Evolutionary conservation across 2,797 vertebrate species (phyloP).

Genomic region (Psittacula derbiana): DNA sequence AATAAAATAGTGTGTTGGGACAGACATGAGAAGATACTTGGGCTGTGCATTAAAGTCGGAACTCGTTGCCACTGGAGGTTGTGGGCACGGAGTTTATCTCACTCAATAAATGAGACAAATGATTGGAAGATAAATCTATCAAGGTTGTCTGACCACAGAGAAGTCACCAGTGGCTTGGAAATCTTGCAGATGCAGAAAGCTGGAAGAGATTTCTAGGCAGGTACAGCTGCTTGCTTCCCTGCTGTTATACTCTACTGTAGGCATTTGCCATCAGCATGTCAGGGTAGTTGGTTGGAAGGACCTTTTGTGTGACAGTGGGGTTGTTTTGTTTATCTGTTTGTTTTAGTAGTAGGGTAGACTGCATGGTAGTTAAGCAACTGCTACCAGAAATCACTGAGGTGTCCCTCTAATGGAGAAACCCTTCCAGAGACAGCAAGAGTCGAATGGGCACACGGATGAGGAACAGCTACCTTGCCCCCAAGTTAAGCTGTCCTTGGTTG

Average conservation of each 20-base stretch:
- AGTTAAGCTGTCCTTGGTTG: not conserved
- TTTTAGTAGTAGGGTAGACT: not conserved
- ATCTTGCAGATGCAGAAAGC: not conserved
- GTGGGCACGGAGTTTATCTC: not conserved
- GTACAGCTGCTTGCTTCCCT: not conserved
- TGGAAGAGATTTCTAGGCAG: not conserved
- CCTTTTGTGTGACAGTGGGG: not conserved
- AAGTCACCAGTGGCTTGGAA: not conserved
- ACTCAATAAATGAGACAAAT: not conserved
- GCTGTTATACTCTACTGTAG: rapidly evolving
- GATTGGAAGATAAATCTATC: not conserved
- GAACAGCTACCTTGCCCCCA: not conserved
- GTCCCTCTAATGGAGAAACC: not conserved
- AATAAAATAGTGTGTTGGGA: not conserved
- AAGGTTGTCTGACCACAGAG: not conserved
- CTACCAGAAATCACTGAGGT: not conserved
- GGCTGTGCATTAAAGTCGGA: not conserved
- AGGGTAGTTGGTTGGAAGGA: not conserved
- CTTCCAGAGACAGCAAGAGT: not conserved
- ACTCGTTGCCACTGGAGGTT: not conserved
- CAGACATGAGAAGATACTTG: not conserved
- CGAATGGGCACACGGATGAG: not conserved
- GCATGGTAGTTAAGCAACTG: not conserved
- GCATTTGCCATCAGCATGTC: not conserved
- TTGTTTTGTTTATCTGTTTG: not conserved